Conservation (phyloP, 2,113 vertebrate genomes). For the Entomyzon cyanotis region DNA sequence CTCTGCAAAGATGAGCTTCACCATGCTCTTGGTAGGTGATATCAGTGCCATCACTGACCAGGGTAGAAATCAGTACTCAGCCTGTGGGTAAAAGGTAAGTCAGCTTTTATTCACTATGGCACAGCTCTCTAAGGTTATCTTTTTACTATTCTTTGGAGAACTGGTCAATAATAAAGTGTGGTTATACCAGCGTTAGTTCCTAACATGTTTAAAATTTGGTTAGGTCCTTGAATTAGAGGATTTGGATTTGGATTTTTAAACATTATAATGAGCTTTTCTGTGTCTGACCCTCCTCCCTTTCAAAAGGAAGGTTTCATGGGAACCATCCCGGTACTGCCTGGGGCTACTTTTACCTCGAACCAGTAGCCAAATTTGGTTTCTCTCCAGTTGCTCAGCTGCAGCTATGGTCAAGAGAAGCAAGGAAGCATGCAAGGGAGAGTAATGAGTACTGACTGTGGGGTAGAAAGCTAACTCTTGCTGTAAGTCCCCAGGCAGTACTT, state of each 20-base stretch:
- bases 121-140: slow-evolving; percentile 60
- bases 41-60: slow-evolving; percentile 67
- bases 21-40: slow-evolving; percentile 64
- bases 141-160: slow-evolving; percentile 55
- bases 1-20: slow-evolving; percentile 66
- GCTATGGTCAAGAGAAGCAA: neutral
- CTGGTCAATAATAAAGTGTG: slow-evolving; percentile 62
- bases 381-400: neutral
- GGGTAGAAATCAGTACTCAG: slow-evolving; percentile 64
- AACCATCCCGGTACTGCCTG: neutral
- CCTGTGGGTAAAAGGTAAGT: slow-evolving; percentile 63
- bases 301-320: neutral
- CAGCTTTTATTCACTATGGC: slow-evolving; percentile 64
- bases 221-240: slow-evolving; percentile 40
- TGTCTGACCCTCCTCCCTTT: neutral
- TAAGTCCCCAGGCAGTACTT: neutral
- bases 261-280: neutral
- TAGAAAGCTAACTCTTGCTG: neutral
- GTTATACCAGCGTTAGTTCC: slow-evolving; percentile 55
- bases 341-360: neutral
- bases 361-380: neutral
- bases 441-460: neutral
- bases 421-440: neutral
- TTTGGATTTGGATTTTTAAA: neutral
- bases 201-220: slow-evolving; percentile 57